Evolutionary conservation across 1,140 invertebrate genomes (phyloP).

Genomic region (Caenorhabditis tropicalis): DNA sequence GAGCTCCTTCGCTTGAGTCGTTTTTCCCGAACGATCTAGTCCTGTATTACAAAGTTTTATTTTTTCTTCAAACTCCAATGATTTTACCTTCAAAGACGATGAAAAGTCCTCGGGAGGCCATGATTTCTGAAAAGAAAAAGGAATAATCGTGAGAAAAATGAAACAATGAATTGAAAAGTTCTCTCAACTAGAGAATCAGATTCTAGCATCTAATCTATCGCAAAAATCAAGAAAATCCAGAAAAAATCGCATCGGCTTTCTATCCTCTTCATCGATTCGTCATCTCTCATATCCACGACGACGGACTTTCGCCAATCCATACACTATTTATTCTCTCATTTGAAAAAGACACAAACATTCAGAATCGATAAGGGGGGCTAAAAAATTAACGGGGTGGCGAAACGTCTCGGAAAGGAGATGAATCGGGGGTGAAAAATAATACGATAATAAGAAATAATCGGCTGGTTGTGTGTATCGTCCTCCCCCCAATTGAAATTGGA

Average conservation of each 20-base stretch:
- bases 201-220: background rate
- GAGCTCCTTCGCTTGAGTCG: constrained; percentile 49
- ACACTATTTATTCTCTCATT: constrained; percentile 41
- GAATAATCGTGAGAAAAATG: background rate
- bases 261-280: background rate
- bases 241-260: constrained; percentile 24
- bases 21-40: constrained; percentile 48
- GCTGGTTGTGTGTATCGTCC: background rate
- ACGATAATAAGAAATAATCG: constrained; percentile 35
- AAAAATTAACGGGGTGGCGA: background rate
- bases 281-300: background rate
- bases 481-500: constrained; percentile 7
- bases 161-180: background rate
- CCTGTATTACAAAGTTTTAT: background rate
- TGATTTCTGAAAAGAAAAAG: background rate
- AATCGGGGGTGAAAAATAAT: constrained; percentile 15
- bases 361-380: constrained; percentile 31
- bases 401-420: background rate
- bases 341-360: constrained; percentile 9
- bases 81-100: constrained; percentile 52
- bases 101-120: constrained; percentile 26
- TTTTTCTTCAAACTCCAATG: background rate
- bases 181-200: constrained; percentile 1
- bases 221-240: background rate
- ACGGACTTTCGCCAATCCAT: background rate